Evolutionary conservation across 2,888 invertebrate species (phyloP).

Genomic region (Sinotaia quadrata): DNA sequence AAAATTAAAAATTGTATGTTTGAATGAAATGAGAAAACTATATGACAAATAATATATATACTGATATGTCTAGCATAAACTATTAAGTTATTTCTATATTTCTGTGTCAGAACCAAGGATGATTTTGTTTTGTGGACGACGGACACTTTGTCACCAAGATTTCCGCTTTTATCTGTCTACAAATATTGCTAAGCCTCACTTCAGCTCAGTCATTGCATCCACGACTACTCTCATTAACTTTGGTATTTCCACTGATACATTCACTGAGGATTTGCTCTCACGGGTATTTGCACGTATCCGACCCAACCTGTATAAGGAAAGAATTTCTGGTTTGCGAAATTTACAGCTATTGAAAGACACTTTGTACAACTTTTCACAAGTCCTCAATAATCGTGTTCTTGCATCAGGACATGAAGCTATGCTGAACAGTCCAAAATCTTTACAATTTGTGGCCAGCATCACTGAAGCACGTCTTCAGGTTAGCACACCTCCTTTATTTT

Average conservation of each 20-base stretch:
- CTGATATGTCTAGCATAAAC: no score
- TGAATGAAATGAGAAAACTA: background rate
- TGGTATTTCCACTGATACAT: conserved; percentile 65
- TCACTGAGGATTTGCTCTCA: conserved; percentile 66
- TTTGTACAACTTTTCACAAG: conserved; percentile 37
- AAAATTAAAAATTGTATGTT: background rate
- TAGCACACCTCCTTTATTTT: no score
- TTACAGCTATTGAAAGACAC: conserved; percentile 58
- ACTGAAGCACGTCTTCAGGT: conserved; percentile 63
- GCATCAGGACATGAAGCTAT: conserved; percentile 54
- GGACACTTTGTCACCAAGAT: conserved; percentile 68
- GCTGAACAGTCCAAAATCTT: conserved; percentile 57
- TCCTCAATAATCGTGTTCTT: conserved; percentile 50
- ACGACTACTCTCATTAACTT: conserved; percentile 67
- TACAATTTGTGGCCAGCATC: conserved; percentile 61
- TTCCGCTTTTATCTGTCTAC: conserved; percentile 67
- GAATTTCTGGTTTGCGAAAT: conserved; percentile 58
- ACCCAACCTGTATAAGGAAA: conserved; percentile 65
- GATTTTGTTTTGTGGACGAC: conserved; percentile 67
- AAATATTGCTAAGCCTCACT: conserved; percentile 58
- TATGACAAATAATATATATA: no score
- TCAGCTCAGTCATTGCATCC: conserved; percentile 65
- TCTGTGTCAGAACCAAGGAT: conserved; percentile 61
- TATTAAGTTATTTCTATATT: no score
- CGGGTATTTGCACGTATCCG: conserved; percentile 66